Evolutionary conservation across 2,797 vertebrate species (phyloP), one percentile per base, ranked within the genome.

Genomic region (Hephaestus fuliginosus): DNA sequence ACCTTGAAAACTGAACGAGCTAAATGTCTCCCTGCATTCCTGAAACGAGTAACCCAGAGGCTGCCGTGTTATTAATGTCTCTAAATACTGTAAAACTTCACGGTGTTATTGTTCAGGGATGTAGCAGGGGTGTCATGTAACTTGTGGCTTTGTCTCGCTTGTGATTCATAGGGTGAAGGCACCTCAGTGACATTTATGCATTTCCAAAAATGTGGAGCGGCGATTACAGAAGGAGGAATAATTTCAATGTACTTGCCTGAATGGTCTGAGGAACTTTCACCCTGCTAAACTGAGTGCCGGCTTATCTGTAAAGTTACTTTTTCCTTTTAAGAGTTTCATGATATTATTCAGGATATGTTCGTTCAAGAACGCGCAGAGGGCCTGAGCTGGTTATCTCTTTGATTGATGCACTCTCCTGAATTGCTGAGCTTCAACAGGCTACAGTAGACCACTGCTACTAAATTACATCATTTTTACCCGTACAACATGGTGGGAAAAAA

Each of bases 101-200:
- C 39, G 4, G 49, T 11, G 62, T 80, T 88, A 85, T 86, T 85
- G 87, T 74, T 83, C 58, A 65, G 88, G 86, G 84, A 85, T 33
- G 74, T 6, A 76, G 61, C 75, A 44, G 4, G 0, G 61, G 68
- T 68, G 70, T 89, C 49, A 68, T 39, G 18, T 55, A 69, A 62
- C 78, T 17, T 49, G 36, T 71, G 68, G 57, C 78, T 58, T 58
- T 39, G 43, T 49, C 53, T 57, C 0, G 0, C 28, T 9, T 30
- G 11, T 72, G 76, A 82, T 72, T 2, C n/a, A 76, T 62, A 7
- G 3, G 3, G 10, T 64, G 25, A 33, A 33, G 20, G 52, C 22
- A 33, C 68, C 62, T 43, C 7, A 46, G 46, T 28, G 14, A 53
- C 43, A 61, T 36, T 15, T 25, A 39, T 30, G 25, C 10, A 28